Evolutionary conservation across 2,888 invertebrate genomes (phyloP).

Genomic region (Epirrhoe tristata): DNA sequence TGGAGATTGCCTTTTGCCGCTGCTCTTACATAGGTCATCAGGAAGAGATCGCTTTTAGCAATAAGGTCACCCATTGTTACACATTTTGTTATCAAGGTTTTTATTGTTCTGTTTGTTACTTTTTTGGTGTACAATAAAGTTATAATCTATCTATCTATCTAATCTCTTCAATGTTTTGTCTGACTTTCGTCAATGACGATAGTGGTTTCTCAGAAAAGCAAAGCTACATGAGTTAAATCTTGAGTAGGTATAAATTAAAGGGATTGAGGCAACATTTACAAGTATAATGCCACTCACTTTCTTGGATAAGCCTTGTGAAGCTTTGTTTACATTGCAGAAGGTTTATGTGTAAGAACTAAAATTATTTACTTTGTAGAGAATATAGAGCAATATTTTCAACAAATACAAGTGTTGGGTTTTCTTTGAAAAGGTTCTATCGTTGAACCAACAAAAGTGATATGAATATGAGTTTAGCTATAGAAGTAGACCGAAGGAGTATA

Average conservation of each 20-base stretch:
- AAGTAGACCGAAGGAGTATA: no score
- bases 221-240: background rate
- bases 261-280: constrained; percentile 7
- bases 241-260: constrained; percentile 5
- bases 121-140: no score
- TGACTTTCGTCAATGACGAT: background rate
- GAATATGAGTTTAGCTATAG: no score
- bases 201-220: background rate
- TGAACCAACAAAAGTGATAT: background rate
- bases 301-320: background rate
- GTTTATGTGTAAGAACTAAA: background rate
- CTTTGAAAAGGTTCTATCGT: no score
- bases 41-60: no score
- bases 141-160: no score
- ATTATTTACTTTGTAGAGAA: background rate
- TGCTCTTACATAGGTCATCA: no score
- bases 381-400: no score
- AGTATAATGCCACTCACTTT: constrained; percentile 1
- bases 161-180: background rate
- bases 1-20: no score
- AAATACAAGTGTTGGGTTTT: background rate
- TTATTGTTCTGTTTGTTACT: no score
- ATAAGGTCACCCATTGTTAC: no score
- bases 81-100: no score
- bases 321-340: background rate